These are phyloP conservation scores for Piscicola geometra DNA, from an alignment of 2,888 invertebrate species.

Conservation along the genomic window DNA sequence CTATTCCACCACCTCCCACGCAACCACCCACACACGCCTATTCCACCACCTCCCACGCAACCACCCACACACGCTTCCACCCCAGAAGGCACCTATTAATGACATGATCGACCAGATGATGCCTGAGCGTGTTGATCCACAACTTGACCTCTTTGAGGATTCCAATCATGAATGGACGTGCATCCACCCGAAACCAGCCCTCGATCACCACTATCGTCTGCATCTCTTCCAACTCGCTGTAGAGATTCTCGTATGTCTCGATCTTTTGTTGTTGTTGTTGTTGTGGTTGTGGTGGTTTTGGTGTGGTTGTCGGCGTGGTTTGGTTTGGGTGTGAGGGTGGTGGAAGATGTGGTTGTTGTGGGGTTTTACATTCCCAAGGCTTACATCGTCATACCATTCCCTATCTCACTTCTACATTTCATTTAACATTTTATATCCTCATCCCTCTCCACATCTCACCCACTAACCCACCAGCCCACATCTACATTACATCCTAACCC, in stretches of 20 bases:
- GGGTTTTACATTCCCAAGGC: not conserved
- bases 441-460: no score
- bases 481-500: no score
- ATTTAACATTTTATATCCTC: no score
- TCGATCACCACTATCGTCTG: slow-evolving; percentile 76
- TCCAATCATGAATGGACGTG: slow-evolving; percentile 82
- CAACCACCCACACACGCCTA: not conserved
- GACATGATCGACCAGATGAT: slow-evolving; percentile 83
- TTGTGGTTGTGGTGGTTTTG: not conserved
- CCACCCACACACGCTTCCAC: not conserved
- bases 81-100: slow-evolving; percentile 62
- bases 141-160: slow-evolving; percentile 81
- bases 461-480: no score
- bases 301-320: no score
- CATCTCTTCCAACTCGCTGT: slow-evolving; percentile 79
- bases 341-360: not conserved
- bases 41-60: not conserved
- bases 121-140: slow-evolving; percentile 94
- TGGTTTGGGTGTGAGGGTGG: not conserved
- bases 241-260: slow-evolving; percentile 82
- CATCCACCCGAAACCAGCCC: slow-evolving; percentile 83
- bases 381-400: no score
- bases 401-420: no score
- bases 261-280: slow-evolving; percentile 61
- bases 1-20: not conserved